Conservation (phyloP, 2,888 invertebrate species). For the Drosophila subquinaria region DNA sequence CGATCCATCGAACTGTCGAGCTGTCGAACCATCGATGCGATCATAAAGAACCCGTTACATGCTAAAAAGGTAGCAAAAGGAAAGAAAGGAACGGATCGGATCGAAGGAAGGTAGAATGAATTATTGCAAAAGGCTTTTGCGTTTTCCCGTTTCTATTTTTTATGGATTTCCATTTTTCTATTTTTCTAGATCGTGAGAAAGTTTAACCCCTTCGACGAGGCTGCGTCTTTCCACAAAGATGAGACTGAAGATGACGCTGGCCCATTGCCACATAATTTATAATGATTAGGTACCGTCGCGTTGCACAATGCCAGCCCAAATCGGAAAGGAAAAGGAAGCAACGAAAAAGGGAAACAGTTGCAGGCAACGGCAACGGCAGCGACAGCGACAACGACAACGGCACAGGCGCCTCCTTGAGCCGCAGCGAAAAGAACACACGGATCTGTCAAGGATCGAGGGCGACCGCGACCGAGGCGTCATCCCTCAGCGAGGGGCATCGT, state of each 20-base stretch:
- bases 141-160: constrained; percentile 56
- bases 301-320: constrained; percentile 34
- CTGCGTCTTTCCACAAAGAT: constrained; percentile 17
- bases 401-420: constrained; percentile 54
- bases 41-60: constrained; percentile 52
- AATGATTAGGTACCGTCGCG: constrained; percentile 73
- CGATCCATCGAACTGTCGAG: constrained; percentile 28
- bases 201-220: constrained; percentile 73
- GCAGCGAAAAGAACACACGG: constrained; percentile 73
- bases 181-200: constrained; percentile 78
- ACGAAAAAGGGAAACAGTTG: constrained; percentile 69
- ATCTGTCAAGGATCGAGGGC: constrained; percentile 13
- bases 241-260: constrained; percentile 43
- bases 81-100: background rate
- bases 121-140: constrained; percentile 57
- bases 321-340: constrained; percentile 3
- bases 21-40: constrained; percentile 46
- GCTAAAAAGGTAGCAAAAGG: constrained; percentile 13
- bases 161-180: constrained; percentile 64
- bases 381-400: constrained; percentile 41
- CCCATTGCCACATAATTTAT: constrained; percentile 78
- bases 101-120: constrained; percentile 34
- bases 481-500: constrained; percentile 68
- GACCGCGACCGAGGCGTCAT: constrained; percentile 63
- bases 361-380: constrained; percentile 32